Evolutionary conservation across 2,113 vertebrate species (phyloP).

Genomic region (Salvelinus alpinus): DNA sequence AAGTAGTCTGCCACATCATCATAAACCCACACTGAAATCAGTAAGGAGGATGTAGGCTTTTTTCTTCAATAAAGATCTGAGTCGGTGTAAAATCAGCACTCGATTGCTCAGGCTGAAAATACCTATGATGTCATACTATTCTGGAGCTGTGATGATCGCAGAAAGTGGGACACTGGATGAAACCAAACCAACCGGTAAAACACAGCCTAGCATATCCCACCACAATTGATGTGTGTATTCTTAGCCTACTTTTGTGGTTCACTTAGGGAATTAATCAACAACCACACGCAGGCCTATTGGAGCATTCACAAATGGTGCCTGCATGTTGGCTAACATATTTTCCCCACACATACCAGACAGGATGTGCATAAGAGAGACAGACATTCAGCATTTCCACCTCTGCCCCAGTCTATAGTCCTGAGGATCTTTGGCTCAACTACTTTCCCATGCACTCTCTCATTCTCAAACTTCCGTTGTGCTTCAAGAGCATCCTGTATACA

Average conservation of each 20-base stretch:
- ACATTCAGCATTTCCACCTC: slow-evolving; percentile 57
- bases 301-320: not conserved
- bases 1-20: not conserved
- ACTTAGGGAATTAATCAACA: not conserved
- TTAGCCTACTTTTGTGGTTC: not conserved
- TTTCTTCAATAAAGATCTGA: slow-evolving; percentile 68
- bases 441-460: not conserved
- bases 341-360: slow-evolving; percentile 38
- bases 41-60: slow-evolving; percentile 51
- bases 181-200: slow-evolving; percentile 27
- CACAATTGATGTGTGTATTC: not conserved
- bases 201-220: slow-evolving; percentile 8
- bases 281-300: not conserved
- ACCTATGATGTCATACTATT: slow-evolving; percentile 74
- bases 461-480: slow-evolving; percentile 41
- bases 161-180: slow-evolving; percentile 50
- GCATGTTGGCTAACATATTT: slow-evolving; percentile 9
- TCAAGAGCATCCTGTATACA: slow-evolving; percentile 60
- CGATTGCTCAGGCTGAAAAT: slow-evolving; percentile 57
- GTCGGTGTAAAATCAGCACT: slow-evolving; percentile 44
- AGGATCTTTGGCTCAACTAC: slow-evolving; percentile 44
- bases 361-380: slow-evolving; percentile 62
- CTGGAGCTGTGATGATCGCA: slow-evolving; percentile 49
- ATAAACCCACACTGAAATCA: slow-evolving; percentile 23
- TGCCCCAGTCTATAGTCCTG: slow-evolving; percentile 37